Percentiles rank a stretch among this genome's conserved stretches.
Conservation (phyloP, 2,797 vertebrate species). For the Coregonus ussuriensis region DNA sequence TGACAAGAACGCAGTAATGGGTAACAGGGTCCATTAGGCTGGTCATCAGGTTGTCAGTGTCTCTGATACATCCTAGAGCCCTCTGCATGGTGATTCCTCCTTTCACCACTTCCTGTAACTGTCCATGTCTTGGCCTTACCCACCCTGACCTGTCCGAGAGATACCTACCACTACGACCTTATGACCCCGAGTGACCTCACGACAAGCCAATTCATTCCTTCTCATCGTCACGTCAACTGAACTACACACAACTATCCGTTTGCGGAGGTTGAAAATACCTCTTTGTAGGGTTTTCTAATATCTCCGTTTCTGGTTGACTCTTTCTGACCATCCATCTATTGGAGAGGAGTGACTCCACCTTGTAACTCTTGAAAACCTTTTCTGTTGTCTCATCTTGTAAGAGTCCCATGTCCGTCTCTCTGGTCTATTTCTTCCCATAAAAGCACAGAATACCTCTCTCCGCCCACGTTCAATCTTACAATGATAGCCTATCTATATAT, state of each 20-base stretch:
- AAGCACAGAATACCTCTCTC: neutral
- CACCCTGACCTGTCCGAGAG: neutral
- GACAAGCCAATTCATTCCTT: neutral
- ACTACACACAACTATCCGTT: neutral
- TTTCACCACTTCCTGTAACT: neutral
- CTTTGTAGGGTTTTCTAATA: neutral
- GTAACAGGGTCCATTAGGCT: conserved; percentile 20
- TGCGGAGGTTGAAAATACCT: neutral
- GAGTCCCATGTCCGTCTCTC: neutral
- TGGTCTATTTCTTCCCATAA: neutral
- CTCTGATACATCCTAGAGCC: neutral
- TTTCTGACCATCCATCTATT: neutral
- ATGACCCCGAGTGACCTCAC: neutral
- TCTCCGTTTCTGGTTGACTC: neutral
- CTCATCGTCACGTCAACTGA: neutral
- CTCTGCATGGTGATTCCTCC: neutral
- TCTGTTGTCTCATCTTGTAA: no score
- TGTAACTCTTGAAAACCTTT: no score
- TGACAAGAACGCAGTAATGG: conserved; percentile 37
- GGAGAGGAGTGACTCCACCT: no score
- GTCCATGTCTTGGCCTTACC: neutral
- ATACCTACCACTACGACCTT: neutral
- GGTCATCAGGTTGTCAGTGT: conserved; percentile 28
- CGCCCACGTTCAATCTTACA: neutral
- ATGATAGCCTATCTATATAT: neutral